These are phyloP conservation scores for Mastigias papua DNA, from an alignment of 30 jellyfish, hydroid and myxozoan genomes.

Conservation along the genomic window DNA sequence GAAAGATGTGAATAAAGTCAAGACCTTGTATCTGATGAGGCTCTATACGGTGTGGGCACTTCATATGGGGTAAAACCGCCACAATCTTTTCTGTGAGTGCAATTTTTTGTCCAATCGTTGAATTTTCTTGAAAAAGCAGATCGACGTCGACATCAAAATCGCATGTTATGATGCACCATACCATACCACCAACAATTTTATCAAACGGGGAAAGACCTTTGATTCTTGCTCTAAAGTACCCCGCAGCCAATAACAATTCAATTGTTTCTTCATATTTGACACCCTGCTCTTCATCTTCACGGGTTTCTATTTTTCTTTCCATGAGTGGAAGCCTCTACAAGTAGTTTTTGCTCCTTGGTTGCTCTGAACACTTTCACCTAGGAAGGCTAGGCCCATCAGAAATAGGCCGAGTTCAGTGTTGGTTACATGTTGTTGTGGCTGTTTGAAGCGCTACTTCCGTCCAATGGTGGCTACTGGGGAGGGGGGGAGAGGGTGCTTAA, in stretches of 20 bases:
- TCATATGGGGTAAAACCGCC: slow-evolving; percentile 93
- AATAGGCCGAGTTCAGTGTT: no score
- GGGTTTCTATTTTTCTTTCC: slow-evolving; percentile 77
- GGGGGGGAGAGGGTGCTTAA: no score
- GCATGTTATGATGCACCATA: slow-evolving; percentile 94
- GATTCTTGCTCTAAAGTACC: slow-evolving; percentile 96
- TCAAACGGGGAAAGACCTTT: slow-evolving; percentile 97
- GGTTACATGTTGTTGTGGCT: not conserved
- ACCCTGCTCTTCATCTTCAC: slow-evolving; percentile 99
- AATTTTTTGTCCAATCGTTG: slow-evolving; percentile 94
- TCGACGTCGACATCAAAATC: slow-evolving; percentile 98
- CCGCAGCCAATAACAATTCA: slow-evolving; percentile 95
- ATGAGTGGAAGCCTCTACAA: not conserved
- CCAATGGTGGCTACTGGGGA: no score
- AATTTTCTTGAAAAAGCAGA: slow-evolving; percentile 94
- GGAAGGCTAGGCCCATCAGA: not conserved
- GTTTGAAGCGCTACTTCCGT: not conserved
- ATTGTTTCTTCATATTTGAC: slow-evolving; percentile 85
- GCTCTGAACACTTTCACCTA: not conserved
- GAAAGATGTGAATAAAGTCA: slow-evolving; percentile 93
- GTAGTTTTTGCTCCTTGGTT: not conserved
- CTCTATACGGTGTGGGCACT: slow-evolving; percentile 98
- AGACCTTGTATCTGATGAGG: slow-evolving; percentile 99
- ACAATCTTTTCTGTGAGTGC: slow-evolving; percentile 96
- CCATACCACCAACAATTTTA: slow-evolving; percentile 99